phyloP scores from a whole-genome alignment of 2,113 vertebrate genomes.

The Osmerus eperlanus region DNA sequence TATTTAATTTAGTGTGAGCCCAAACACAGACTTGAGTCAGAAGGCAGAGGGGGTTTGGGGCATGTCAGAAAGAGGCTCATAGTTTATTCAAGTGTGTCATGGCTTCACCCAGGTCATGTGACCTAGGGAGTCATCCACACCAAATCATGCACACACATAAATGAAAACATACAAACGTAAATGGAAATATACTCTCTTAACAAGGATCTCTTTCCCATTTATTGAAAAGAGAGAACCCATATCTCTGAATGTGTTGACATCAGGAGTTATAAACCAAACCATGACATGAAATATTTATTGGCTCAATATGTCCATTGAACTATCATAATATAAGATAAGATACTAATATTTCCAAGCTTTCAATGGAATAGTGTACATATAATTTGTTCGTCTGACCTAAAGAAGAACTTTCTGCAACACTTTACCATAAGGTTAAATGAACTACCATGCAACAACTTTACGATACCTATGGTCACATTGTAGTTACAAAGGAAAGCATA shows the following conservation, averaged over 20 bases:
- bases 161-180: conserved; percentile 48
- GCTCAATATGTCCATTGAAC: conserved; percentile 13
- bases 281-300: conserved; percentile 27
- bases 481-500: no score
- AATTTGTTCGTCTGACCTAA: conserved; percentile 64
- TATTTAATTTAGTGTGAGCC: not conserved
- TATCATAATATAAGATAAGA: conserved; percentile 32
- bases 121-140: conserved; percentile 64
- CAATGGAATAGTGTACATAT: conserved; percentile 46
- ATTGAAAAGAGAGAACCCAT: conserved; percentile 31
- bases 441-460: no score
- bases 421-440: no score
- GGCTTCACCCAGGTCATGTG: conserved; percentile 55
- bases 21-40: conserved; percentile 16
- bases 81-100: conserved; percentile 71
- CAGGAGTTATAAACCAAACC: conserved; percentile 22
- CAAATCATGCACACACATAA: conserved; percentile 67
- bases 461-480: no score
- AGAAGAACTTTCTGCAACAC: conserved; percentile 31
- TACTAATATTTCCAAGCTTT: conserved; percentile 33
- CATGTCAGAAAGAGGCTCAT: conserved; percentile 64
- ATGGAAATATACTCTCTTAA: conserved; percentile 50
- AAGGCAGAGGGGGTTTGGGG: conserved; percentile 33
- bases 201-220: conserved; percentile 29
- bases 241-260: conserved; percentile 35